These are phyloP conservation scores for Melanaphis sacchari DNA, from an alignment of 1,140 invertebrate genomes.

Conservation along the genomic window DNA sequence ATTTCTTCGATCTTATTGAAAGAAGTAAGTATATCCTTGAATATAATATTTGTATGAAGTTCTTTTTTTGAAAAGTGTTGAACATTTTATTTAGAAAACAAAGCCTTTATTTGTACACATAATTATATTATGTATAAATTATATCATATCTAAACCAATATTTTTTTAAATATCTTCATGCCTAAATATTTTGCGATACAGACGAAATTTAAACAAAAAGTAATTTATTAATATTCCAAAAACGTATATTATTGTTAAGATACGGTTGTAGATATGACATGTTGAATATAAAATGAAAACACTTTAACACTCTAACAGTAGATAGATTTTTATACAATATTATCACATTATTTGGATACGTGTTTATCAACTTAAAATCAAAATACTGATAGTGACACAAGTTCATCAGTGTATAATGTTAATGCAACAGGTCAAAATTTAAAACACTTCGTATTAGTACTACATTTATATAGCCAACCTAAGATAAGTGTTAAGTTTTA, in stretches of 20 bases:
- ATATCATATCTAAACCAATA: accelerated
- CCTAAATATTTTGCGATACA: not conserved
- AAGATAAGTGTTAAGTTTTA: not conserved
- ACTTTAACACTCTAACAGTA: not conserved
- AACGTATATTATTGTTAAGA: not conserved
- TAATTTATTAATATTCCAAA: not conserved
- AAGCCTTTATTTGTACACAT: not conserved
- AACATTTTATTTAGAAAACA: not conserved
- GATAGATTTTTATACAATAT: not conserved
- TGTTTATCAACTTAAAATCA: not conserved
- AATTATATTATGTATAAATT: not conserved
- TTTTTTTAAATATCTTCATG: not conserved
- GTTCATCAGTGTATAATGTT: not conserved
- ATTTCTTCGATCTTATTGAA: too few species aligned
- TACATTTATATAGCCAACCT: not conserved
- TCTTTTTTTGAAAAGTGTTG: not conserved
- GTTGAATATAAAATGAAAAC: not conserved
- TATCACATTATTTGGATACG: not conserved
- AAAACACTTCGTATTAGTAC: not conserved
- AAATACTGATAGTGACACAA: not conserved
- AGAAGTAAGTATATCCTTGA: too few species aligned
- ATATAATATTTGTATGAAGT: too few species aligned
- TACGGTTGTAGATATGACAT: not conserved
- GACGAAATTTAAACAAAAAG: not conserved
- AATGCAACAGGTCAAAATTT: not conserved